Evolutionary conservation across 1,140 invertebrate genomes (phyloP), one percentile per base, ranked within the genome.

Genomic region (Frieseomelitta varia): DNA sequence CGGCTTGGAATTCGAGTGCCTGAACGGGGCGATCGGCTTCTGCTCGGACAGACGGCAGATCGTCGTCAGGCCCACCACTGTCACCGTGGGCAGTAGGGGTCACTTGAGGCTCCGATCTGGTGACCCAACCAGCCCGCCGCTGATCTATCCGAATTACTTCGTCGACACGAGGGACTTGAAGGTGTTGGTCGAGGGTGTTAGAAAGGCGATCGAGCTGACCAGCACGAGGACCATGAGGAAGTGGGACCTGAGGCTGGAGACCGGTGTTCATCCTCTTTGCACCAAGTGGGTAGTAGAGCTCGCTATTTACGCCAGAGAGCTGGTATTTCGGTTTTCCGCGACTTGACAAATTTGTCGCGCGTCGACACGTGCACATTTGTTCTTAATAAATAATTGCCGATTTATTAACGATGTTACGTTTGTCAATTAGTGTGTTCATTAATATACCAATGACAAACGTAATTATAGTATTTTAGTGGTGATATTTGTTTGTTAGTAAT

Each of bases 81-180:
- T 94, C 1, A 75, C 87, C 1, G 78, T 92, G 0, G 91, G 90
- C 6, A 93, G 93, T 72, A 85, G 85, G 63, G 95, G 95, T 14
- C 81, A 90, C 15, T 84, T 95, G 27, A 94, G 92, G 79, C 92
- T 97, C 2, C 91, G 93, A 12, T 95, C 93, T 3, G 94, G 85
- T 2, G 94, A 97, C 93, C 96, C 97, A 3, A 91, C 95, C 12
- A 95, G 96, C 72, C 93, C 95, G 80, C 97, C 97, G 0, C 88
- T 96, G 0, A 96, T 98, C 24, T 96, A 97, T 92, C 97, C 97
- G 1, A 95, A 96, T 86, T 97, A 97, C 86, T 95, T 97, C 4
- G 93, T 91, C 1, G 91, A 96, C 76, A 86, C 91, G 17, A 92
- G 95, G 10, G 96, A 96, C 82, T 80, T 95, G 75, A 91, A 93